phyloP scores from a whole-genome alignment of 1,140 invertebrate genomes.

The Frieseomelitta varia region DNA sequence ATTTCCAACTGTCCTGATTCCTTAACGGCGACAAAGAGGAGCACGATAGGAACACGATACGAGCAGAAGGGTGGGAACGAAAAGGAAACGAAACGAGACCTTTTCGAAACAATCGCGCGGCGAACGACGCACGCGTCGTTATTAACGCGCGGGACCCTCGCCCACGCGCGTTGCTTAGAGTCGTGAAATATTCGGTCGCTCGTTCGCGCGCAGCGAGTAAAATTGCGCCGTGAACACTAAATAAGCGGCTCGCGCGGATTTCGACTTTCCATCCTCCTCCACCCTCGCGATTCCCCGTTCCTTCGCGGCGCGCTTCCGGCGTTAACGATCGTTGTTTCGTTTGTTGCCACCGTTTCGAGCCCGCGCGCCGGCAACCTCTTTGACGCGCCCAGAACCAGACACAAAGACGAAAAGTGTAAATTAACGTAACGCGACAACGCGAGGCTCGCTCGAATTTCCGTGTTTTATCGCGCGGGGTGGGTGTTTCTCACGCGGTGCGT shows the following conservation, averaged over 20 bases:
- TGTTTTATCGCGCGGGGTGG: slow-evolving; percentile 75
- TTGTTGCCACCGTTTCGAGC: not conserved
- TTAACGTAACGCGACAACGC: slow-evolving; percentile 57
- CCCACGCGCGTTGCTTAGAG: too few relatives aligned
- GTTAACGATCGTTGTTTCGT: slow-evolving; percentile 34
- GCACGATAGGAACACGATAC: too few relatives aligned
- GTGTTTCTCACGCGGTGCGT: slow-evolving; percentile 71
- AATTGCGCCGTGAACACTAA: not conserved
- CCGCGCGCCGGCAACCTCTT: not conserved
- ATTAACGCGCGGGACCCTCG: too few relatives aligned
- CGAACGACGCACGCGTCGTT: too few relatives aligned
- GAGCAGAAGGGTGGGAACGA: too few relatives aligned
- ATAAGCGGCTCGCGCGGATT: slow-evolving; percentile 22
- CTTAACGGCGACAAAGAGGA: too few relatives aligned
- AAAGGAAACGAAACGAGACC: too few relatives aligned
- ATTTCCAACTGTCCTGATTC: too few relatives aligned
- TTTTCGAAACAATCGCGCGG: too few relatives aligned
- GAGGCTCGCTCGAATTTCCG: slow-evolving; percentile 44
- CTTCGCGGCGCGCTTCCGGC: not conserved
- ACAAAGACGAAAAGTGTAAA: slow-evolving; percentile 63
- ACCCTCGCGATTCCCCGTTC: too few relatives aligned
- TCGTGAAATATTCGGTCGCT: not conserved
- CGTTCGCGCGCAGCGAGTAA: too few relatives aligned
- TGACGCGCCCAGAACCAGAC: slow-evolving; percentile 49
- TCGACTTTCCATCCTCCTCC: slow-evolving; percentile 7